Evolutionary conservation across 2,797 vertebrate genomes (phyloP).

Genomic region (Luscinia megarhynchos): DNA sequence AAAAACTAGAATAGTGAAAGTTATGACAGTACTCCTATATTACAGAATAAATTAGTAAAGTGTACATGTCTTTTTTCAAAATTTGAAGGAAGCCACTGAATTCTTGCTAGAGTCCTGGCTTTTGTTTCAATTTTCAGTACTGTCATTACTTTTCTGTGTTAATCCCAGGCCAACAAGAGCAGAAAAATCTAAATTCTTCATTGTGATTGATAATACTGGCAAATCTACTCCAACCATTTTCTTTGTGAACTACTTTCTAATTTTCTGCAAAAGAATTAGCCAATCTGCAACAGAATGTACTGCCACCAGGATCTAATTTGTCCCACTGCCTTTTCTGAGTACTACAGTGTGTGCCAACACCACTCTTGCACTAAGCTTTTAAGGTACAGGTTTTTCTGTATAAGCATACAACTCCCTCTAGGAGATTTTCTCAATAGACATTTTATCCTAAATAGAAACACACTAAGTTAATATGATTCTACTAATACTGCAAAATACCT

Average conservation of each 20-base stretch:
- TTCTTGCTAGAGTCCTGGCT: not conserved
- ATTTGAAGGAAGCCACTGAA: not conserved
- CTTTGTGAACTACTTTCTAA: not conserved
- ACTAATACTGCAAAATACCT: not conserved
- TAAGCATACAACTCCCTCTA: not conserved
- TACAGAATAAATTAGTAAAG: not conserved
- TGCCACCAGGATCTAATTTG: not conserved
- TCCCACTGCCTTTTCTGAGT: not conserved
- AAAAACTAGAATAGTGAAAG: not conserved
- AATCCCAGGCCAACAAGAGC: not conserved
- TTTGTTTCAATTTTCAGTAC: not conserved
- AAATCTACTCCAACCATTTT: not conserved
- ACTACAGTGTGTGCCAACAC: not conserved
- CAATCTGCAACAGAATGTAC: not conserved
- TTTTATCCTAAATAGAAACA: not conserved
- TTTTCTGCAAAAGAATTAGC: not conserved
- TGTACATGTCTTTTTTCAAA: not conserved
- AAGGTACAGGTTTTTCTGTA: not conserved
- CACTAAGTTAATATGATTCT: not conserved
- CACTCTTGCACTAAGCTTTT: not conserved
- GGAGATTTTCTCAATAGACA: fast-evolving
- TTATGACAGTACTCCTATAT: not conserved
- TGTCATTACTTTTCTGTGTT: not conserved
- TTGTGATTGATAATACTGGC: not conserved
- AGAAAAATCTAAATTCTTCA: not conserved